Conservation (phyloP, 1,140 invertebrate species). For the Atopsyche davidsoni region DNA sequence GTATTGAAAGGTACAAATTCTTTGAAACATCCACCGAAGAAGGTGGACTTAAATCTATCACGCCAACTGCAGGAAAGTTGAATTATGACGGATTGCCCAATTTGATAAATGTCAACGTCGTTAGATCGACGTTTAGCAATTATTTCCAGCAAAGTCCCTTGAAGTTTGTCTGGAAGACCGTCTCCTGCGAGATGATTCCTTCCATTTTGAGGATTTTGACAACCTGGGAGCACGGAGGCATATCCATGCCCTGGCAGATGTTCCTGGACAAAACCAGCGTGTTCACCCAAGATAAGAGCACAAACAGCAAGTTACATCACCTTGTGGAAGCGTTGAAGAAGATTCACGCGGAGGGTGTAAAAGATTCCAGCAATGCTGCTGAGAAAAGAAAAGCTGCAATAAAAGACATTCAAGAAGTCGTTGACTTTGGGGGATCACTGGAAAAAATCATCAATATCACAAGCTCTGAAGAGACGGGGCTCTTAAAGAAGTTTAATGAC, state of each 20-base stretch:
- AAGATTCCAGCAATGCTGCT: background rate
- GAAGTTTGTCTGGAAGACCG: constrained; percentile 16
- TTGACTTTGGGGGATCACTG: background rate
- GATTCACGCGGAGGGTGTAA: constrained; percentile 8
- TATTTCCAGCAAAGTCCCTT: constrained; percentile 28
- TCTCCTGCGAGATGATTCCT: constrained; percentile 19
- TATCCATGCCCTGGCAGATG: constrained; percentile 25
- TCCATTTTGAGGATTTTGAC: constrained; percentile 22
- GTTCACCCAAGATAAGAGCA: constrained; percentile 14
- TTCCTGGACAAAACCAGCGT: constrained; percentile 23
- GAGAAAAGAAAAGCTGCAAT: constrained; percentile 6
- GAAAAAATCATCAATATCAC: background rate
- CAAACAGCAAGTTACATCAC: constrained; percentile 15
- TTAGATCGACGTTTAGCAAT: constrained; percentile 25
- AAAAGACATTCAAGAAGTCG: constrained; percentile 5
- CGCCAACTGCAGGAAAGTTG: background rate
- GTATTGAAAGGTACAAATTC: constrained; percentile 19
- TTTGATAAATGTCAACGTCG: constrained; percentile 24
- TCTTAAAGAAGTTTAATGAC: background rate
- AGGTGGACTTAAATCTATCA: background rate
- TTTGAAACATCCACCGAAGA: constrained; percentile 21
- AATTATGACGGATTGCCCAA: too few species aligned
- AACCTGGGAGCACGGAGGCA: constrained; percentile 28
- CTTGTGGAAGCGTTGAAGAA: constrained; percentile 14
- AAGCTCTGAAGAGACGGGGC: background rate